Conservation (phyloP, 2,888 invertebrate species). For the Oxytorus armatus region DNA sequence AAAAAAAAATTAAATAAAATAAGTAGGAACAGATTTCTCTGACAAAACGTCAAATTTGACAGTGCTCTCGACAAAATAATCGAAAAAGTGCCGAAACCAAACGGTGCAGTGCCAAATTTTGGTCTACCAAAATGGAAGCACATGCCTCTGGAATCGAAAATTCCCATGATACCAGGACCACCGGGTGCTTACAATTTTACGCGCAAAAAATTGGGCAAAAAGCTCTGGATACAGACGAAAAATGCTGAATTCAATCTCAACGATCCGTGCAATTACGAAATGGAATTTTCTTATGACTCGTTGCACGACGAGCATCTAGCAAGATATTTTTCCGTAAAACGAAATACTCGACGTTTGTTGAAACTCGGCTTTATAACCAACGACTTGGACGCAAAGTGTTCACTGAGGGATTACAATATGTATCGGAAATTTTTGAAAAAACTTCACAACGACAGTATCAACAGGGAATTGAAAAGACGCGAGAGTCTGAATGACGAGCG, state of each 20-base stretch:
- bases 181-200: conserved; percentile 81
- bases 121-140: conserved; percentile 84
- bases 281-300: conserved; percentile 77
- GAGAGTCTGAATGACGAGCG: conserved; percentile 66
- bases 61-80: conserved; percentile 76
- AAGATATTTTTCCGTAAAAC: conserved; percentile 73
- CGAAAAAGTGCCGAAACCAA: conserved; percentile 78
- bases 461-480: conserved; percentile 71
- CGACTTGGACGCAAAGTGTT: conserved; percentile 83
- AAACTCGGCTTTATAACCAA: conserved; percentile 81
- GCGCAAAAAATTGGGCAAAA: conserved; percentile 83
- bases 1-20: neutral
- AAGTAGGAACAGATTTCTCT: no score
- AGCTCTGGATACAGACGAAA: conserved; percentile 70
- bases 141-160: conserved; percentile 84
- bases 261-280: conserved; percentile 79
- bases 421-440: conserved; percentile 83
- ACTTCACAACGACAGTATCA: conserved; percentile 75
- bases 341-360: conserved; percentile 68
- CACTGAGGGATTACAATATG: conserved; percentile 83
- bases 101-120: conserved; percentile 78
- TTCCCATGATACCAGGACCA: conserved; percentile 83
- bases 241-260: conserved; percentile 76
- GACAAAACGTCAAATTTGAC: conserved; percentile 33
- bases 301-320: conserved; percentile 80